Base-by-base conservation (phyloP, 2,113 vertebrate genomes). In the Tyrannus savana region DNA sequence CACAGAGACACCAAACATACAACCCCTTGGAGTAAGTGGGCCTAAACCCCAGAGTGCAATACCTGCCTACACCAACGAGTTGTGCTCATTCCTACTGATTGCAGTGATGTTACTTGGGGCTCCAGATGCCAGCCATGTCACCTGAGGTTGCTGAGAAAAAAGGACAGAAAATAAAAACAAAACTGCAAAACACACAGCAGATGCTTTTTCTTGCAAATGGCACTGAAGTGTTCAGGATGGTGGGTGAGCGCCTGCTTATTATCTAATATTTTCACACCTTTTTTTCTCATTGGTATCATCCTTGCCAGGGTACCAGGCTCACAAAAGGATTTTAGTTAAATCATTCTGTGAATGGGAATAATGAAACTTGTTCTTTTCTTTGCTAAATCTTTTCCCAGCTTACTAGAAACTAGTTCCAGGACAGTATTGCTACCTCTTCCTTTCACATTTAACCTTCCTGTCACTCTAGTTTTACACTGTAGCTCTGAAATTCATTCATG, bases 381-480 rank as follows among this genome's bases (percentile, higher is more conserved):
- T 42, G 13, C 31, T 31, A 24, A 68, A 66, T 25, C 19, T 95
- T 95, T 93, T 75, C 41, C 31, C 53, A 81, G 46, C 21, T 89
- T 64, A 71, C 69, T 68, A 66, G 22, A 83, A 60, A 60, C 84
- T 28, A 67, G 33, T 80, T 78, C 73, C 60, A 79, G 41, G n/a
- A 24, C 31, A 63, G 6, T 12, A 87, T 24, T 73, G 33, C 55
- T 55, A 30, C 47, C 53, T 79, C 63, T 83, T 85, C 18, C 52
- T 93, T 89, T 96, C 59, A 28, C 35, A 44, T 60, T 84, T 89
- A 96, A 76, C 46, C 62, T 79, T 35, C 12, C 30, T 80, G 73
- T 64, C 82, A 62, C 63, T 94, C 84, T 56, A 72, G 92, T 73
- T 91, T 93, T 96, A 87, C 63, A 60, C 8, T 22, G 80, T 28